Base-by-base conservation (phyloP, 2,797 vertebrate genomes). In the Chrysolophus pictus region DNA sequence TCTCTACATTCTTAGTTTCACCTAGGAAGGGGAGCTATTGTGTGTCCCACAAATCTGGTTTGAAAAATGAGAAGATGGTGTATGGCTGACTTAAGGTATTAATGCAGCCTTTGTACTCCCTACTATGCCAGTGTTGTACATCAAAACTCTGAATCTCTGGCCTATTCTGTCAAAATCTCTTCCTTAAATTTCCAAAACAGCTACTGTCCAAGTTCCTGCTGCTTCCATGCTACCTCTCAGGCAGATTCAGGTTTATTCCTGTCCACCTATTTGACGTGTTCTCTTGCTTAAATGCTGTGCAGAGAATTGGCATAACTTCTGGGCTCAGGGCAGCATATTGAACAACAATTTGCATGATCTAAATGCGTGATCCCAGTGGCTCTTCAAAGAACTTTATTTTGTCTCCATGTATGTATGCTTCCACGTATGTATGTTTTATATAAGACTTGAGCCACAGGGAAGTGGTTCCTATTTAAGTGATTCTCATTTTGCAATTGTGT, bases 361-460 rank as follows among this genome's bases (percentile, higher is more conserved):
- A 64, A 39, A 60, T 0, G 1, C 21, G 28, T 56, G 46, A 78
- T 23, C 26, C 6, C 59, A 56, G 33, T 31, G 19, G 21, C 33
- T 33, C 9, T 46, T 51, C 46, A 44, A 15, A 46, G 35, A 83
- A 26, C 22, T 0, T 0, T 37, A 22, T 51, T 78, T 78, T 41
- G 9, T 44, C 41, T 46, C 3, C 35, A 35, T 24, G 12, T 0
- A 0, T n/a, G 17, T 37, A n/a, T 23, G 46, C 23, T 47, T 47
- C 46, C 46, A 23, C 6, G 11, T 23, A 47, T 47, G 13, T 5
- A n/a, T 64, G 35, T 21, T 44, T 64, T 81, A 11, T 29, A 15
- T n/a, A 8, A 26, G 41, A 10, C 14, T n/a, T 39, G 22, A 22
- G 35, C 11, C 8, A 9, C 21, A 29, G 14, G 24, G 41, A 68